Base-by-base conservation (phyloP, 2,888 invertebrate genomes). In the Drosophila demipolita region DNA sequence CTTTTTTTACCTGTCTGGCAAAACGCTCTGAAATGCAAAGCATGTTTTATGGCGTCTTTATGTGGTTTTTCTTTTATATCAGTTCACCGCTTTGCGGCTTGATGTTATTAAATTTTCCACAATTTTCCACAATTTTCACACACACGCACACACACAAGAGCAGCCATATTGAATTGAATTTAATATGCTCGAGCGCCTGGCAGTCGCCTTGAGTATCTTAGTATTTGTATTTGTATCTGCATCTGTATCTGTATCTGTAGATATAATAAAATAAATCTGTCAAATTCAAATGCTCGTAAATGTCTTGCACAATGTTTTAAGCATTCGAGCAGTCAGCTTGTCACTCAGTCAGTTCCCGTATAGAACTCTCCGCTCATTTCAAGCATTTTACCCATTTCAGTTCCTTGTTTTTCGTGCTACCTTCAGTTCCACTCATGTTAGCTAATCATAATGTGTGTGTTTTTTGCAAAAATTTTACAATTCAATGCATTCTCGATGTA, bases 271-370 rank as follows among this genome's bases (percentile, higher is more conserved):
- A 82, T 78, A 87, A 86, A 87, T 87, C 86, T 87, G 88, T 87
- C 87, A 87, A 87, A 87, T 79, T 87, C 82, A 84, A 82, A 78
- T 70, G 82, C 82, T 89, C 82, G 88, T 87, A 87, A 87, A 87
- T 82, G 87, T 87, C 87, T 82, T 74, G 64, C 68, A 73, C 87
- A 83, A 59, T 48, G 49, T 42, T 40, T 45, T 48, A 17, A 52
- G 58, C 35, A 26, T 7, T 26, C 15, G 36, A 54, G 17, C n/a
- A 57, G 52, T 50, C 59, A 38, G 63, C 45, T 59, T 38, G 26
- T 26, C 66, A 61, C 20, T 15, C 64, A 33, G 55, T 23, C 33
- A 26, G 50, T 23, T 23, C 40, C 29, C 29, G n/a, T 23, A 29
- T 11, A 53, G 60, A 58, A 60, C 50, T 60, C 66, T 59, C 36